Evolutionary conservation across 2,888 invertebrate species (phyloP), one percentile per base, ranked within the genome.

Genomic region (Chaetogeoica ovagalla): DNA sequence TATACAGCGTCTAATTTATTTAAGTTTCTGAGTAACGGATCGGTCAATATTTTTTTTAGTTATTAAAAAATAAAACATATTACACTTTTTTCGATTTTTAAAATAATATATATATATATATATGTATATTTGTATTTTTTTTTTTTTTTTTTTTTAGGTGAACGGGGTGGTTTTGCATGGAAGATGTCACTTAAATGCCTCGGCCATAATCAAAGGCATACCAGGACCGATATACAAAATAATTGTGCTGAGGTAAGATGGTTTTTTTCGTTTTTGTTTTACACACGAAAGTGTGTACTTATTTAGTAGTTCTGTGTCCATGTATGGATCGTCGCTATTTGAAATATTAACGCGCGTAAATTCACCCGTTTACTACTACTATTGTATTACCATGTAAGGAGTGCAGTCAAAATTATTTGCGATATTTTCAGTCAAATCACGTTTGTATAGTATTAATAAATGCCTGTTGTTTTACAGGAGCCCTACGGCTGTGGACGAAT

Each of bases 111-210:
- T n/a, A n/a, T n/a, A n/a, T n/a, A n/a, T n/a, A n/a, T n/a, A n/a
- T n/a, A n/a, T n/a, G n/a, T n/a, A n/a, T n/a, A n/a, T n/a, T n/a
- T n/a, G n/a, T n/a, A 0, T 4, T 30, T 30, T 30, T n/a, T 74
- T n/a, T 37, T 5, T 13, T 1, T 48, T 71, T 71, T 1, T 70
- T 72, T 62, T 87, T 19, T 88, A 96, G 95, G 94, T 96, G 83
- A 98, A 98, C 87, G 98, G 97, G 15, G 91, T 93, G 82, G 95
- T 97, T 21, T 88, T 99, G 71, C 93, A 95, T 86, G 97, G 97
- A 82, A 90, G 97, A 85, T 97, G 97, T 87, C 98, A 98, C 87
- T 90, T 98, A 83, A 97, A 98, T 87, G 98, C 97, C 30, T 96
- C 98, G 0, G 95, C 95, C 39, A 93, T 97, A 86, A 98, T 99